A percentile compares a stretch with the other conserved stretches of the same genome.
Conservation (phyloP, 2,888 invertebrate species). For the Xylophagus ater region DNA sequence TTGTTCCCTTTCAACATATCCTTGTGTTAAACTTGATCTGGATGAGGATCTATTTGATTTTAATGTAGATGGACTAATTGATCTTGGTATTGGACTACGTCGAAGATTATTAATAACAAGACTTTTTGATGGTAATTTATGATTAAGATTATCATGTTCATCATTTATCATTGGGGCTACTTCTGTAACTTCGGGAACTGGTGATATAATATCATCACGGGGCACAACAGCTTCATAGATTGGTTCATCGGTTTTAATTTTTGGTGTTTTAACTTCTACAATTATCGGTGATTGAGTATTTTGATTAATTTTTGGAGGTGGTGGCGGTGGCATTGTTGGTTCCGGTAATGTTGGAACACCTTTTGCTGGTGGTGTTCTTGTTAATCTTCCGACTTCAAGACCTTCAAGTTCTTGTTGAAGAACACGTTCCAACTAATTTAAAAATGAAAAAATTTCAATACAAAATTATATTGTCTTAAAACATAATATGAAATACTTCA, state of each 20-base stretch:
- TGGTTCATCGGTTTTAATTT: slow-evolving; percentile 48
- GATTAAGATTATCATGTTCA: slow-evolving; percentile 19
- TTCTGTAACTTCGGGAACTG: slow-evolving; percentile 33
- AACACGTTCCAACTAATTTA: slow-evolving; percentile 49
- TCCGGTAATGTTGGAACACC: slow-evolving; percentile 57
- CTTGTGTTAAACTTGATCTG: too few species aligned
- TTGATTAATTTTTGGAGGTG: slow-evolving; percentile 41
- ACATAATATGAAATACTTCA: slow-evolving; percentile 43
- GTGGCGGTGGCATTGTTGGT: slow-evolving; percentile 64
- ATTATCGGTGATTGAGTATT: slow-evolving; percentile 23
- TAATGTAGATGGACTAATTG: slow-evolving; percentile 38
- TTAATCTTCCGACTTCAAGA: slow-evolving; percentile 37
- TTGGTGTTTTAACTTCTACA: slow-evolving; percentile 21
- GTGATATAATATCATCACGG: slow-evolving; percentile 44
- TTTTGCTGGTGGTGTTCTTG: slow-evolving; percentile 21
- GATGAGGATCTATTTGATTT: slow-evolving; percentile 39
- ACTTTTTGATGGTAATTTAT: slow-evolving; percentile 32
- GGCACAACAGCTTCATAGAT: slow-evolving; percentile 80
- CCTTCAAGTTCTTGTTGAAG: slow-evolving; percentile 51
- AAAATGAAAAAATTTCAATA: slow-evolving; percentile 16
- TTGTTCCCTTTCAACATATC: slow-evolving; percentile 58
- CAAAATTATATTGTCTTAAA: slow-evolving; percentile 5
- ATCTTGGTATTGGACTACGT: slow-evolving; percentile 25
- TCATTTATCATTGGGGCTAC: slow-evolving; percentile 15
- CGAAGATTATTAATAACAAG: slow-evolving; percentile 31